Percentiles rank a stretch among this genome's conserved stretches.
Evolutionary conservation across 2,113 vertebrate genomes (phyloP).

Genomic region (Gavialis gangeticus): DNA sequence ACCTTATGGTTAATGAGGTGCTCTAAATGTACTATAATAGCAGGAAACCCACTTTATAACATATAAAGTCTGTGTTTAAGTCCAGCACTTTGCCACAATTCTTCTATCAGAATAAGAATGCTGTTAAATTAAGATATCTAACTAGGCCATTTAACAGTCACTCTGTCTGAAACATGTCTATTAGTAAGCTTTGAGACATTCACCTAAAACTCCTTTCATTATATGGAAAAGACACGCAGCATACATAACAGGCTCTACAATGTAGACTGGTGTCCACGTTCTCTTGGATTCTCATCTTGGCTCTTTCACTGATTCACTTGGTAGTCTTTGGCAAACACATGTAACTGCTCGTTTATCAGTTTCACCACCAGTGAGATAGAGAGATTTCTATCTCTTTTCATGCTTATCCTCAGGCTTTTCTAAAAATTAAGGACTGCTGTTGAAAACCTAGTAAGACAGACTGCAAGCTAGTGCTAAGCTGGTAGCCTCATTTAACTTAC

Average conservation of each 20-base stretch:
- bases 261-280: fast-evolving
- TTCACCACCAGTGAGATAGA: fast-evolving
- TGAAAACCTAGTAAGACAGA: not conserved
- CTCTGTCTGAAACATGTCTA: not conserved
- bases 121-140: not conserved
- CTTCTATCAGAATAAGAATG: not conserved
- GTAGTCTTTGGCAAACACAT: fast-evolving
- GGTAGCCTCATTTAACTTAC: not conserved
- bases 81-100: not conserved
- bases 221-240: fast-evolving
- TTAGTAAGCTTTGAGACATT: not conserved
- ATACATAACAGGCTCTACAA: fast-evolving
- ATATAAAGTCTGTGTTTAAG: not conserved
- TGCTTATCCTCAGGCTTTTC: not conserved
- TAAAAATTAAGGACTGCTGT: not conserved
- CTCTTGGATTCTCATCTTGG: not conserved
- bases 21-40: fast-evolving
- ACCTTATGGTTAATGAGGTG: fast-evolving
- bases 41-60: not conserved
- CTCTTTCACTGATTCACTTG: not conserved
- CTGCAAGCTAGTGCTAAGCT: not conserved
- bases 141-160: not conserved
- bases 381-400: fast-evolving
- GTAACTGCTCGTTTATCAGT: fast-evolving
- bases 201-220: not conserved